A percentile compares a stretch with the other conserved stretches of the same genome.
phyloP scores from a whole-genome alignment of 1,140 invertebrate genomes.

The Drosophila prosaltans region DNA sequence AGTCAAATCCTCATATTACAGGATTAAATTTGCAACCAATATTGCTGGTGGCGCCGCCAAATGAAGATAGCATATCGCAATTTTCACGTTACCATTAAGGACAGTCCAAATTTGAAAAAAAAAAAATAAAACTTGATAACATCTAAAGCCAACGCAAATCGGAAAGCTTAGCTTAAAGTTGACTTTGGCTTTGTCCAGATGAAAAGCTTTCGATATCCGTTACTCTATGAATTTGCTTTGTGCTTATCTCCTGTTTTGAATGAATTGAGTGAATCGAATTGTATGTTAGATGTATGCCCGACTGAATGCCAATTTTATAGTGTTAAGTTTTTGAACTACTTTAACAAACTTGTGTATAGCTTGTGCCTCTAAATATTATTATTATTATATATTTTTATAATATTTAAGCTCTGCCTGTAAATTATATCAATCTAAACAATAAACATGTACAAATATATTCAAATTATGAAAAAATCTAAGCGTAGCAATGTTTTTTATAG shows the following conservation, averaged over 20 bases:
- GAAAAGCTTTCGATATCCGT: slow-evolving; percentile 24
- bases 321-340: slow-evolving; percentile 49
- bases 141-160: slow-evolving; percentile 19
- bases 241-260: slow-evolving; percentile 13
- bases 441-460: slow-evolving; percentile 72
- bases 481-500: too few species aligned
- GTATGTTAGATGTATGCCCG: slow-evolving; percentile 40
- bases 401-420: slow-evolving; percentile 62
- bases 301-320: slow-evolving; percentile 65
- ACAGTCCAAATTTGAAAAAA: slow-evolving; percentile 2
- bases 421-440: slow-evolving; percentile 62
- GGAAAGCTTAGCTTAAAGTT: slow-evolving; percentile 25
- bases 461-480: slow-evolving; percentile 35
- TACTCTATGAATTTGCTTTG: slow-evolving; percentile 39
- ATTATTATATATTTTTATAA: neutral
- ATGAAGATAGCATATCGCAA: slow-evolving; percentile 89
- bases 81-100: slow-evolving; percentile 86
- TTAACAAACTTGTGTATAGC: slow-evolving; percentile 65
- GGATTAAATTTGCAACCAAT: slow-evolving; percentile 92
- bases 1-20: slow-evolving; percentile 85
- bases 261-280: slow-evolving; percentile 38
- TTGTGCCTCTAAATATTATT: slow-evolving; percentile 57
- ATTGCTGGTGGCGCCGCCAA: slow-evolving; percentile 84
- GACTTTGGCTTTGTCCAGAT: slow-evolving; percentile 19
- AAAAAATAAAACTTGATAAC: neutral